A percentile compares a stretch with the other conserved stretches of the same genome.
Conservation (phyloP, 2,888 invertebrate species). For the Lissocephala sabroskyi region DNA sequence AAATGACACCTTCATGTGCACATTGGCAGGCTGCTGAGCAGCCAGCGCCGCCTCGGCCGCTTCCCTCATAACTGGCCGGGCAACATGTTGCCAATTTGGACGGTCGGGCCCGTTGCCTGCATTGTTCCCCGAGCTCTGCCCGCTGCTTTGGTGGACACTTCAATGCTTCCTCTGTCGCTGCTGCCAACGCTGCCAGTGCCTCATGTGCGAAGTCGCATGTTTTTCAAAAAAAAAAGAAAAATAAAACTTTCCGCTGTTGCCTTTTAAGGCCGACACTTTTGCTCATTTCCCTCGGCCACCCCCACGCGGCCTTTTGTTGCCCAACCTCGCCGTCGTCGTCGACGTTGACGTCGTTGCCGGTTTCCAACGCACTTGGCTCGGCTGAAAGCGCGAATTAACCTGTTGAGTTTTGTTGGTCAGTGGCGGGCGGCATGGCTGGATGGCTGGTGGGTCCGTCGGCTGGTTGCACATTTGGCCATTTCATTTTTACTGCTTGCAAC, state of each 20-base stretch:
- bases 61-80: conserved; percentile 40
- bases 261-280: conserved; percentile 59
- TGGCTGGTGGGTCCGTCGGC: no score
- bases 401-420: conserved; percentile 48
- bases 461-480: no score
- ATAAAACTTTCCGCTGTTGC: conserved; percentile 37
- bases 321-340: conserved; percentile 10
- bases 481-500: conserved; percentile 44
- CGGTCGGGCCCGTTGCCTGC: conserved; percentile 25
- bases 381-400: conserved; percentile 65
- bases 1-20: conserved; percentile 67
- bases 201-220: conserved; percentile 51
- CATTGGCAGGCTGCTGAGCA: conserved; percentile 25
- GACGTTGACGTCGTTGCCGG: conserved; percentile 4
- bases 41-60: conserved; percentile 3
- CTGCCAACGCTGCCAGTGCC: no score
- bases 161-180: conserved; percentile 44
- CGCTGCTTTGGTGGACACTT: conserved; percentile 45
- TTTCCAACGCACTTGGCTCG: conserved; percentile 40
- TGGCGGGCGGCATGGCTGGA: not conserved
- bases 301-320: conserved; percentile 2
- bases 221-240: conserved; percentile 15
- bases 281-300: conserved; percentile 32
- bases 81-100: conserved; percentile 50
- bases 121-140: conserved; percentile 37